Evolutionary conservation across 2,797 vertebrate genomes (phyloP), one percentile per base, ranked within the genome.

Genomic region (Bovichtus diacanthus): DNA sequence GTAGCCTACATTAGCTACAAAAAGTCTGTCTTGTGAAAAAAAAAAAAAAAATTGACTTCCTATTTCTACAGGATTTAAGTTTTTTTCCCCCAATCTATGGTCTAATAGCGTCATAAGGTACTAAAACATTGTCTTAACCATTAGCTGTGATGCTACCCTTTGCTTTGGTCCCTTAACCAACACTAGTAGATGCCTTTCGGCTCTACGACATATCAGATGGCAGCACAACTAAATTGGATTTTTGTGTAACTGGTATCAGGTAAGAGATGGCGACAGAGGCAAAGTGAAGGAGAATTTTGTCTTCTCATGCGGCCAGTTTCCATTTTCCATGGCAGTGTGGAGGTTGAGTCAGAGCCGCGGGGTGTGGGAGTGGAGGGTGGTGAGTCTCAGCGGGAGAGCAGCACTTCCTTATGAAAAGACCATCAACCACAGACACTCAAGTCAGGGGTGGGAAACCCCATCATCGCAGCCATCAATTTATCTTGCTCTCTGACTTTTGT

Each of bases 301-400:
- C 68, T 76, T 77, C 69, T 74, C 64, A 18, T 70, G 76, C 82
- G 87, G 90, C 85, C 87, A 44, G 70, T 66, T 84, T 87, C 78
- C 36, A 69, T 89, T 88, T 69, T 63, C 2, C 10, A 23, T 25
- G 53, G 51, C 65, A 6, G 25, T 49, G 77, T 65, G 51, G 13
- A 63, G 51, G 47, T 54, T 1, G 47, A 78, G 54, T 77, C 60
- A 1, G 74, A 31, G 44, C 65, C 50, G 49, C 1, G 3, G 68
- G 64, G 39, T 56, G 69, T 27, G 36, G 47, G 70, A 27, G 18
- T 49, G 44, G 44, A 39, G 36, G 53, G 31, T 21, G 58, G 80
- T 29, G 64, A 51, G 47, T 38, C 60, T 81, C 82, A 56, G 80
- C 68, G 74, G 85, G 83, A 80, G 61, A 77, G 64, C 69, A 72